A percentile compares a stretch with the other conserved stretches of the same genome.
Conservation (phyloP, 2,113 vertebrate genomes). For the Zosterops borbonicus region DNA sequence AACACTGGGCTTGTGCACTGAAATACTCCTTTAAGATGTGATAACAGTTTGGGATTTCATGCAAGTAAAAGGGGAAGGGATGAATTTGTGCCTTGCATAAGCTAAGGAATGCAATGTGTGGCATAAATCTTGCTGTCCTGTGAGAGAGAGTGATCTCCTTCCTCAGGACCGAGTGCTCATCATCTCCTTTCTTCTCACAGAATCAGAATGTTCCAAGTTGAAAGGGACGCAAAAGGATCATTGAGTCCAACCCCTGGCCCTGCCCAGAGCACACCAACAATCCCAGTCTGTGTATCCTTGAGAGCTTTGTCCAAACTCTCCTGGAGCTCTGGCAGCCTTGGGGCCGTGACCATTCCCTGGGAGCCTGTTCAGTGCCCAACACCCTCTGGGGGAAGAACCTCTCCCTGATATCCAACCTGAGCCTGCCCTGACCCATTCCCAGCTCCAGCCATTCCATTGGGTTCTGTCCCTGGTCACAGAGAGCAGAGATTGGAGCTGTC, state of each 20-base stretch:
- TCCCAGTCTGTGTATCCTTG: neutral
- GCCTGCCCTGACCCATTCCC: neutral
- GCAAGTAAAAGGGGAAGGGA: neutral
- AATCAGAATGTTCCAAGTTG: neutral
- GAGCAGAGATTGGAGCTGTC: neutral
- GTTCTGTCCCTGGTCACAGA: neutral
- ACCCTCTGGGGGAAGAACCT: neutral
- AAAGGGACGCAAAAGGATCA: neutral
- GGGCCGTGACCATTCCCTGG: neutral
- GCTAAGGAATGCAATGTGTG: fast-evolving
- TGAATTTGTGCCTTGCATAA: neutral
- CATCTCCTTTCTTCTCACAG: neutral
- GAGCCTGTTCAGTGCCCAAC: fast-evolving
- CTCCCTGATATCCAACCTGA: fast-evolving
- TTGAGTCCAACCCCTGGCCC: fast-evolving
- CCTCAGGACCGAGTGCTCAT: fast-evolving
- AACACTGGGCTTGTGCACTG: neutral
- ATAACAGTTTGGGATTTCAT: neutral
- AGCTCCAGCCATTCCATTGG: fast-evolving
- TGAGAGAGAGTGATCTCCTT: neutral
- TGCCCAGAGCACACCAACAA: neutral
- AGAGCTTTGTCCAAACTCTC: fast-evolving
- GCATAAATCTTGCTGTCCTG: fast-evolving
- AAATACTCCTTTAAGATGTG: neutral
- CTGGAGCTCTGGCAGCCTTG: neutral